A percentile compares a stretch with the other conserved stretches of the same genome.
Evolutionary conservation across 2,797 vertebrate genomes (phyloP).

Genomic region (Glyptemys insculpta): DNA sequence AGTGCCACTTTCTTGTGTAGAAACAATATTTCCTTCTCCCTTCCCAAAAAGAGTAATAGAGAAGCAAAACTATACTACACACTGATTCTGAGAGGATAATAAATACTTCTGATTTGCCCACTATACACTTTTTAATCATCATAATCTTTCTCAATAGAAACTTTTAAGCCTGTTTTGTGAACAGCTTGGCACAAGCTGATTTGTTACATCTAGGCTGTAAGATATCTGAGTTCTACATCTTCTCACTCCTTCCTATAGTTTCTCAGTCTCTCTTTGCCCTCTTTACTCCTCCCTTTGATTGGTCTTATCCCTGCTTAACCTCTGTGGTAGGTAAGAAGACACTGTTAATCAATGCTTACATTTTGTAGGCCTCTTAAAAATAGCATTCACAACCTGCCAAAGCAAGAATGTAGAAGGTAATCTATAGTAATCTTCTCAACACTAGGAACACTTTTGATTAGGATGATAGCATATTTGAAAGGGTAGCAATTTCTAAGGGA

Average conservation of each 20-base stretch:
- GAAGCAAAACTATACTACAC: neutral
- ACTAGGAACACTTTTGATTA: conserved; percentile 56
- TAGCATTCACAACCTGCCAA: conserved; percentile 72
- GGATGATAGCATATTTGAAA: conserved; percentile 70
- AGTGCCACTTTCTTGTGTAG: neutral
- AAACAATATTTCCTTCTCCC: neutral
- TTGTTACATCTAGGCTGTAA: conserved; percentile 45
- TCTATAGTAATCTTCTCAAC: conserved; percentile 73
- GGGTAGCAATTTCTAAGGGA: conserved; percentile 49
- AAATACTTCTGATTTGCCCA: neutral
- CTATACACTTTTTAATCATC: neutral
- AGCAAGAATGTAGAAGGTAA: conserved; percentile 68
- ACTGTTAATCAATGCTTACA: conserved; percentile 76
- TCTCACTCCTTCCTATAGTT: neutral
- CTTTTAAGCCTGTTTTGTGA: conserved; percentile 33
- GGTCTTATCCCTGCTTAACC: conserved; percentile 72
- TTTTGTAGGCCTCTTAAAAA: conserved; percentile 75
- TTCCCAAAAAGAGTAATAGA: neutral
- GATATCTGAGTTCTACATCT: conserved; percentile 49
- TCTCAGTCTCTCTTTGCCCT: neutral
- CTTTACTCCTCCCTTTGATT: conserved; percentile 52
- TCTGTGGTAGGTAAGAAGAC: conserved; percentile 79
- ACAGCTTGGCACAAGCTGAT: conserved; percentile 37
- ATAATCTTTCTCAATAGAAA: neutral
- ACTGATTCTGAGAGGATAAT: neutral